These are phyloP conservation scores for Triops longicaudatus DNA, from an alignment of 1,140 invertebrate species.

Conservation along the genomic window DNA sequence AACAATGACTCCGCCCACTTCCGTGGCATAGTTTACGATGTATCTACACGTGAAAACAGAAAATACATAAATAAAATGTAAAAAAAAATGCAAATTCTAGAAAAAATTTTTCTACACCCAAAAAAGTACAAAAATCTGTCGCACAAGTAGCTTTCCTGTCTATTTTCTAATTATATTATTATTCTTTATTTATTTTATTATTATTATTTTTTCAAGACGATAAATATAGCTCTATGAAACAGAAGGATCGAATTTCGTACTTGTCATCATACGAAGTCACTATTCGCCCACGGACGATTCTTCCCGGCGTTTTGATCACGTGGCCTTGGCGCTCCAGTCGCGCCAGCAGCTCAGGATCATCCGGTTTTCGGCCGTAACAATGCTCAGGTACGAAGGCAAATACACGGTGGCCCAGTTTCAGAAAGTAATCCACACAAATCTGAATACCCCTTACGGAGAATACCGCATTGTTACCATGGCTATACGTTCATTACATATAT, in stretches of 20 bases:
- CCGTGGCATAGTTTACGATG: constrained; percentile 39
- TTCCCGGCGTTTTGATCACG: constrained; percentile 30
- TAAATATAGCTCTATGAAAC: not conserved
- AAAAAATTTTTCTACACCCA: not conserved
- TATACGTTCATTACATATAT: constrained; percentile 30
- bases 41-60: constrained; percentile 36
- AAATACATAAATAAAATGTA: not conserved
- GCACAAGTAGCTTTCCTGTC: too few species aligned
- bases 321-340: constrained; percentile 8
- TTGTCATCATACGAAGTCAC: constrained; percentile 31
- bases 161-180: too few species aligned
- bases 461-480: constrained; percentile 37
- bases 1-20: constrained; percentile 39
- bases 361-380: not conserved
- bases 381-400: constrained; percentile 28
- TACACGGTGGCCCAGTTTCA: constrained; percentile 26
- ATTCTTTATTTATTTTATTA: too few species aligned
- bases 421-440: constrained; percentile 32
- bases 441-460: constrained; percentile 39
- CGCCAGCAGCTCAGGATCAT: constrained; percentile 22
- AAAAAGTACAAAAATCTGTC: constrained; percentile 18
- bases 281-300: constrained; percentile 23
- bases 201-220: not conserved
- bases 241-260: constrained; percentile 25
- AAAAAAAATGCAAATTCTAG: not conserved